A percentile compares a stretch with the other conserved stretches of the same genome.
phyloP scores from a whole-genome alignment of 2,888 invertebrate genomes.

The Caenorhabditis imperialis region DNA sequence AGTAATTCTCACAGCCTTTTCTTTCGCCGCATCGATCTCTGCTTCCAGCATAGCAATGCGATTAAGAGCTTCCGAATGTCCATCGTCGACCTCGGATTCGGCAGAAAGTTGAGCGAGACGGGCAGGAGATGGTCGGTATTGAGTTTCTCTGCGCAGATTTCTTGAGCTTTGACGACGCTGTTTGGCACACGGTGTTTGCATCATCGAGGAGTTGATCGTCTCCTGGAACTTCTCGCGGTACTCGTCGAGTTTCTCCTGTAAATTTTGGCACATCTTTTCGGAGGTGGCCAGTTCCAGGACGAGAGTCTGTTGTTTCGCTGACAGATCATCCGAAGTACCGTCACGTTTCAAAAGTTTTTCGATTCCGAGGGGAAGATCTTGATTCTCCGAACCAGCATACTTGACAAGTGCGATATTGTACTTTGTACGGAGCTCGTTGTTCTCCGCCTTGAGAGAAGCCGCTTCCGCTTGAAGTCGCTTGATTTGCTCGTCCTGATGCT shows the following conservation, averaged over 20 bases:
- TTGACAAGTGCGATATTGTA: slow-evolving; percentile 20
- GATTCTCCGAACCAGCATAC: not conserved
- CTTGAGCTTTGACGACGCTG: slow-evolving; percentile 24
- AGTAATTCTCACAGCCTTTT: slow-evolving; percentile 1
- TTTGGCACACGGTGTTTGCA: slow-evolving; percentile 27
- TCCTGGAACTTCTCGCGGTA: slow-evolving; percentile 1
- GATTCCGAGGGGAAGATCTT: not conserved
- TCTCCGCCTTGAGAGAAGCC: slow-evolving; percentile 7
- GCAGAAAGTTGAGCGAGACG: not conserved
- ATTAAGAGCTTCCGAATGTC: slow-evolving; percentile 3
- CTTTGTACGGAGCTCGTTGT: slow-evolving; percentile 29
- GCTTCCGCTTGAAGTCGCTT: slow-evolving; percentile 5
- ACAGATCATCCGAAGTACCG: not conserved
- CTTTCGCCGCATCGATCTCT: not conserved
- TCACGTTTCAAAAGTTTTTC: not conserved
- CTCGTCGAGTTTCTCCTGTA: slow-evolving; percentile 14
- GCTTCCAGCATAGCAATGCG: slow-evolving; percentile 1
- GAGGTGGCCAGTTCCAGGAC: slow-evolving; percentile 23
- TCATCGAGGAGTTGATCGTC: slow-evolving; percentile 8
- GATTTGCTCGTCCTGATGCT: slow-evolving; percentile 5
- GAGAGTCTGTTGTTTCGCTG: slow-evolving; percentile 7
- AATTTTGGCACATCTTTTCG: slow-evolving; percentile 4
- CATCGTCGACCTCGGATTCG: not conserved
- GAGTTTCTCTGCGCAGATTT: slow-evolving; percentile 32
- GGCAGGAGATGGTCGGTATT: slow-evolving; percentile 31